phyloP scores from a whole-genome alignment of 1,140 invertebrate species.

The Drosophila erecta region DNA sequence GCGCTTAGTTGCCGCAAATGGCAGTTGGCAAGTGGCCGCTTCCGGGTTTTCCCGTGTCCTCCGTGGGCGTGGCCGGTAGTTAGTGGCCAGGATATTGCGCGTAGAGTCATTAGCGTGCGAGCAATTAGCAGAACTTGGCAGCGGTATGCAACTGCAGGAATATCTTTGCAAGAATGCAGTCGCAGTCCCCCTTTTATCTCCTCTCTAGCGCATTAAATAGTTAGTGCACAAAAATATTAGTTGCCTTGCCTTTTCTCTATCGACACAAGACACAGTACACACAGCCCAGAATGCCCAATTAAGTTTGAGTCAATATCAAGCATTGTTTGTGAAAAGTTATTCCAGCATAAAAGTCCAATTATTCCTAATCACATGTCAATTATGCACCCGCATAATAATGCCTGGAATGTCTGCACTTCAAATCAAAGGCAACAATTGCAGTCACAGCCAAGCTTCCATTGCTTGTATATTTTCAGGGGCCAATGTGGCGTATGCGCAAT shows the following conservation, averaged over 20 bases:
- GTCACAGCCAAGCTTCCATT: constrained; percentile 10
- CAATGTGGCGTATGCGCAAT: constrained; percentile 74
- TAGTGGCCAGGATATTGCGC: constrained; percentile 22
- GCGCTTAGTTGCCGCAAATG: constrained; percentile 75
- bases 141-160: constrained; percentile 32
- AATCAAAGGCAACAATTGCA: constrained; percentile 51
- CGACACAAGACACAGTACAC: background rate
- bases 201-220: background rate
- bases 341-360: constrained; percentile 8
- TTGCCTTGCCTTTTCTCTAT: background rate
- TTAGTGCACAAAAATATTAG: background rate
- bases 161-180: constrained; percentile 20
- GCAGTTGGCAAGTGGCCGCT: constrained; percentile 53
- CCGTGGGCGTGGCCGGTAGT: constrained; percentile 46
- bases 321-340: background rate
- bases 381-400: constrained; percentile 29
- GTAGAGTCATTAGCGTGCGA: constrained; percentile 54
- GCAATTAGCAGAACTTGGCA: constrained; percentile 57
- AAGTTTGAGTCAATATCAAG: background rate
- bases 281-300: background rate
- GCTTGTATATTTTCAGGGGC: constrained; percentile 1
- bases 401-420: constrained; percentile 8
- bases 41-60: constrained; percentile 1
- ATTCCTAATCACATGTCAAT: constrained; percentile 19
- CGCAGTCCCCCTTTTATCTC: constrained; percentile 10